Conservation (phyloP, 2,888 invertebrate species). For the Anticlea derivata region DNA sequence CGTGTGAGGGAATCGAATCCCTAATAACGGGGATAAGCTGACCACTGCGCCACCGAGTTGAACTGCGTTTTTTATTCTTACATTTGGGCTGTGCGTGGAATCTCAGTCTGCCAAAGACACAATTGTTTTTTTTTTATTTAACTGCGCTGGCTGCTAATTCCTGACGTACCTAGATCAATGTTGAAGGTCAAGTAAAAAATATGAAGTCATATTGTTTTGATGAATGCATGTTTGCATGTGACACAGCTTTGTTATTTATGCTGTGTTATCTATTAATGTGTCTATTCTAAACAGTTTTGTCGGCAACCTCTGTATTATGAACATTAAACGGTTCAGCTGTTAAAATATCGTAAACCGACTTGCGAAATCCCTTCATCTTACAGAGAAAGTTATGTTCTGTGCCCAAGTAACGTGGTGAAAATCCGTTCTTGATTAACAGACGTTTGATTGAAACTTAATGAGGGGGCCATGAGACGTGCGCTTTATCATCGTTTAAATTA, state of each 20-base stretch:
- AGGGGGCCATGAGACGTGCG: conserved; percentile 24
- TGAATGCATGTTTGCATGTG: not conserved
- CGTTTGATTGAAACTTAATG: conserved; percentile 56
- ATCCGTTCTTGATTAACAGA: conserved; percentile 21
- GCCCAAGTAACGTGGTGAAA: conserved; percentile 22
- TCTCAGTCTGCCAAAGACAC: too few relatives aligned
- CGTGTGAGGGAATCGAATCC: too few relatives aligned
- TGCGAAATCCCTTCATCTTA: conserved; percentile 49
- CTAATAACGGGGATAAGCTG: too few relatives aligned
- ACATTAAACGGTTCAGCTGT: conserved; percentile 47
- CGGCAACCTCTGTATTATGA: conserved; percentile 38
- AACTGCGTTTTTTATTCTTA: too few relatives aligned
- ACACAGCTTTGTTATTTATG: conserved; percentile 2
- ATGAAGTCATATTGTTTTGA: not conserved
- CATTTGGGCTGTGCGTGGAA: too few relatives aligned
- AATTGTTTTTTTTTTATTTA: too few relatives aligned
- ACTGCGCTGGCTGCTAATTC: too few relatives aligned
- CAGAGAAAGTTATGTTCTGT: conserved; percentile 40
- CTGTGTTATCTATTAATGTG: conserved; percentile 57
- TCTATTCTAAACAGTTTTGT: conserved; percentile 55
- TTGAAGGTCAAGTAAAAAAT: too few relatives aligned
- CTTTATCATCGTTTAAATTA: conserved; percentile 13
- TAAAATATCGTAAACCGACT: conserved; percentile 51
- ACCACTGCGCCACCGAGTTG: too few relatives aligned
- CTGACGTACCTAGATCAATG: too few relatives aligned